Conservation (phyloP, 2,888 invertebrate species). For the Chesias legatella region DNA sequence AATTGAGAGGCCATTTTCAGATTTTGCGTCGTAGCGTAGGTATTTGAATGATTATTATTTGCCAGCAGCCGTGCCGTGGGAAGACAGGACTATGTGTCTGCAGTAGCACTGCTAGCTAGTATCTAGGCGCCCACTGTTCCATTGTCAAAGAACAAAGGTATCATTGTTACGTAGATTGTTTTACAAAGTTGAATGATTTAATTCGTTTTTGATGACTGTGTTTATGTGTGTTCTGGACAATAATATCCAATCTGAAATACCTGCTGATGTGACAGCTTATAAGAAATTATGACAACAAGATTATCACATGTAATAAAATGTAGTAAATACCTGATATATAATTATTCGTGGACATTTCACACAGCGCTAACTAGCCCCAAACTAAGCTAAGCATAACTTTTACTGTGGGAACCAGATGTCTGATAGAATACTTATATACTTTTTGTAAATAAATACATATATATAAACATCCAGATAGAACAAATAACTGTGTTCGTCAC, state of each 20-base stretch:
- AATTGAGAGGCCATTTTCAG: slow-evolving; percentile 8
- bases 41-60: slow-evolving; percentile 17
- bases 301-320: too few species aligned
- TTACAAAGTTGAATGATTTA: slow-evolving; percentile 23
- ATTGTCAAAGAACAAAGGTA: slow-evolving; percentile 36
- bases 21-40: slow-evolving; percentile 21
- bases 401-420: too few species aligned
- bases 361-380: too few species aligned
- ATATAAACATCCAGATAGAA: too few species aligned
- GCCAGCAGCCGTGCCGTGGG: slow-evolving; percentile 26
- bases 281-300: too few species aligned
- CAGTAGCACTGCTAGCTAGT: slow-evolving; percentile 5
- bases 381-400: too few species aligned
- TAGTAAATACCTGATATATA: too few species aligned
- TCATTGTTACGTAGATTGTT: slow-evolving; percentile 34
- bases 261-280: too few species aligned
- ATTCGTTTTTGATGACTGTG: slow-evolving; percentile 29
- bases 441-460: too few species aligned
- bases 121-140: slow-evolving; percentile 27
- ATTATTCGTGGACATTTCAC: too few species aligned
- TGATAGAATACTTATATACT: too few species aligned
- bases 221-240: slow-evolving; percentile 4
- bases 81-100: slow-evolving; percentile 19
- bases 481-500: too few species aligned
- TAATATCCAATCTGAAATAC: not conserved